Evolutionary conservation across 64 coral and sea anemone species (phyloP).

Genomic region (Montipora capricornis): DNA sequence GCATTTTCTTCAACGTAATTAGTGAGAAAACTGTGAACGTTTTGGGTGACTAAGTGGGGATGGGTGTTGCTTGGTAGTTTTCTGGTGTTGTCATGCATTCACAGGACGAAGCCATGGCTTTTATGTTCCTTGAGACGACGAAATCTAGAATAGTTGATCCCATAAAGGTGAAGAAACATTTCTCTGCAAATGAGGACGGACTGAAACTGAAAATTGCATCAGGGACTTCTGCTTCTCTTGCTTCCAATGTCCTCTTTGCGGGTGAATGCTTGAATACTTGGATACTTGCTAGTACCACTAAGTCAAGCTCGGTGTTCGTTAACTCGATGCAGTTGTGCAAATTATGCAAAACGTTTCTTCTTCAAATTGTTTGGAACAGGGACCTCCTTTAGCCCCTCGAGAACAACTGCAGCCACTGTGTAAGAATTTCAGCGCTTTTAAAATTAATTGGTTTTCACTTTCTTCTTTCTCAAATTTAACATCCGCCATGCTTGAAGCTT

Average conservation of each 20-base stretch:
- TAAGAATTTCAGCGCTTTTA: conserved; percentile 2
- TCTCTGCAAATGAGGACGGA: conserved; percentile 1
- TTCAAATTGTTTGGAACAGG: conserved; percentile 38
- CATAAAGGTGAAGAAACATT: conserved; percentile 40
- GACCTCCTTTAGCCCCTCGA: conserved; percentile 47
- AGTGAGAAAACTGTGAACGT: conserved; percentile 7
- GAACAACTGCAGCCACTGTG: conserved; percentile 17
- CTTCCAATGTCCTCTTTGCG: not conserved
- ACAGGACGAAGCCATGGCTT: not conserved
- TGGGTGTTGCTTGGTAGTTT: conserved; percentile 31
- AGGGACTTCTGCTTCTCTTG: conserved; percentile 58
- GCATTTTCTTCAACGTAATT: conserved; percentile 54
- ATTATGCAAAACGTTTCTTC: conserved; percentile 38
- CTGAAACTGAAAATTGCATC: conserved; percentile 4
- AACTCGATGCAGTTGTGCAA: conserved; percentile 43
- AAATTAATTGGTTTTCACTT: too few relatives aligned
- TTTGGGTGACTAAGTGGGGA: conserved; percentile 6
- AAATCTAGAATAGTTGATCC: not conserved
- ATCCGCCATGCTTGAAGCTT: too few relatives aligned
- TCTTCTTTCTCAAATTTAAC: too few relatives aligned
- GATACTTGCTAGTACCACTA: conserved; percentile 39
- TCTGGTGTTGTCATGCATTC: conserved; percentile 50
- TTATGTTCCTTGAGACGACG: conserved; percentile 16
- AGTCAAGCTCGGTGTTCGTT: conserved; percentile 6
- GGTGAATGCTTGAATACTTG: not conserved